Evolutionary conservation across 2,888 invertebrate species (phyloP), one percentile per base, ranked within the genome.

Genomic region (Eretmocerus hayati): DNA sequence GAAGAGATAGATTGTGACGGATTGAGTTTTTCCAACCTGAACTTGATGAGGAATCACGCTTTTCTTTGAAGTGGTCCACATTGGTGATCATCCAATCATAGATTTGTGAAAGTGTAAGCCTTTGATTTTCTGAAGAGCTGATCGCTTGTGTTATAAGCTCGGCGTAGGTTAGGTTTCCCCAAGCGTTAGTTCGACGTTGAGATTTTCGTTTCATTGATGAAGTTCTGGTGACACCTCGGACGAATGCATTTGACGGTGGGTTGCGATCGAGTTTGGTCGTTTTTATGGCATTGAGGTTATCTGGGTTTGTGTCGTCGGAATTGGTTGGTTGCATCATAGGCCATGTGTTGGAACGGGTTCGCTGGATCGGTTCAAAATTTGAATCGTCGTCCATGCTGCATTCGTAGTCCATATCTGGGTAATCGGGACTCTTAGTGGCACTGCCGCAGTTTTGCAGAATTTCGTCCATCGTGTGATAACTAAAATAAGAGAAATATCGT

Each of bases 11-110:
- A 16, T 46, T 50, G 30, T 50, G 46, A 1, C 46, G 23, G 11
- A 50, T 16, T 1, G 42, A 38, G 33, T 46, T 50, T 16, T 99
- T 99, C 99, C 99, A 99, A 69, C 99, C 99, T 55, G 97, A 97
- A 49, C 96, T 96, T 68, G 94, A 94, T 74, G 96, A 99, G 73
- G 90, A 94, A 75, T 99, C 99, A 33, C 96, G 96, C 74, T 99
- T 99, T 77, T 99, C 96, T 77, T 95, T 95, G 81, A 99, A 99
- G 76, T 96, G 99, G 62, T 95, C 87, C 65, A 99, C 95, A 74
- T 99, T 97, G 74, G 93, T 92, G 55, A 99, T 96, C 96, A 99
- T 99, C 97, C 97, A 99, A 75, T 99, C 97, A 80, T 99, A 99
- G 67, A 99, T 97, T 77, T 99, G 97, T 51, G 95, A 92, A 61